A percentile compares a stretch with the other conserved stretches of the same genome.
phyloP scores from a whole-genome alignment of 2,888 invertebrate species.

The Pristionchus maxplancki region DNA sequence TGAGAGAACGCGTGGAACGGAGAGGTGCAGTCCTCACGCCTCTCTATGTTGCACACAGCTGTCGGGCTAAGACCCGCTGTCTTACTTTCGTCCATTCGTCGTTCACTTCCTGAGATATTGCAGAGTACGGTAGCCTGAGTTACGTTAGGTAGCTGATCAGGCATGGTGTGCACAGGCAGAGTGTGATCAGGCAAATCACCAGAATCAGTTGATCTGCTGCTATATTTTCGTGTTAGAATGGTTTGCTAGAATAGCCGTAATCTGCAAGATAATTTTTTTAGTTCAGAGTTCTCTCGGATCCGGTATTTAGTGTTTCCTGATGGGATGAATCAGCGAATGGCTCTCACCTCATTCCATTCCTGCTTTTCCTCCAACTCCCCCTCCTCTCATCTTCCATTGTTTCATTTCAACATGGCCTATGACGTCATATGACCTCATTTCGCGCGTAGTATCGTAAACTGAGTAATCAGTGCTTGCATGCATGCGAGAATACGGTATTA shows the following conservation, averaged over 20 bases:
- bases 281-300: too few relatives aligned
- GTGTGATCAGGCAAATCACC: too few relatives aligned
- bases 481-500: neutral
- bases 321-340: neutral
- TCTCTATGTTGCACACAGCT: slow-evolving; percentile 19
- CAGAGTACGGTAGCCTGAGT: neutral
- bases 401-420: slow-evolving; percentile 31
- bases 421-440: slow-evolving; percentile 38
- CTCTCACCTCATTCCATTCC: slow-evolving; percentile 42
- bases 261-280: too few relatives aligned
- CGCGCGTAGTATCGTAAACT: slow-evolving; percentile 14
- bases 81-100: neutral
- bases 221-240: too few relatives aligned
- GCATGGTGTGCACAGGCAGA: neutral
- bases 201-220: too few relatives aligned
- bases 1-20: neutral
- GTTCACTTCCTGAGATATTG: neutral
- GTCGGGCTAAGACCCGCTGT: neutral
- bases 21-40: neutral
- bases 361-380: neutral
- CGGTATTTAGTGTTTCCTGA: slow-evolving; percentile 2
- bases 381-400: neutral
- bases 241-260: too few relatives aligned
- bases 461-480: neutral
- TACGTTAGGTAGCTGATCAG: neutral